These are phyloP conservation scores for Perizoma affinitatum DNA, from an alignment of 2,888 invertebrate species.

Conservation along the genomic window DNA sequence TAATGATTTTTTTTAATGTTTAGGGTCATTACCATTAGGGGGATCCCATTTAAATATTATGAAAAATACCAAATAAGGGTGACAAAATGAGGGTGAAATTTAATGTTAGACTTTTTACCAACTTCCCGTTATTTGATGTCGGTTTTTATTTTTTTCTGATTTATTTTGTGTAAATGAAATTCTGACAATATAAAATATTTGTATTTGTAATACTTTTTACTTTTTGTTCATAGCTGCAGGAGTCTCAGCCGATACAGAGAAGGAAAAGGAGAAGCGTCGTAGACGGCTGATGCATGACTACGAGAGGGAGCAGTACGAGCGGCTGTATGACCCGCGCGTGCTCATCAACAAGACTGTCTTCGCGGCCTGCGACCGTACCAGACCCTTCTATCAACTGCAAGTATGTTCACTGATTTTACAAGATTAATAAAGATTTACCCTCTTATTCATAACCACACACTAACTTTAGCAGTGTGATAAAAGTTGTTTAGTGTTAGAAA, in stretches of 20 bases:
- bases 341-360: slow-evolving; percentile 69
- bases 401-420: slow-evolving; percentile 30
- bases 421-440: no score
- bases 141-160: no score
- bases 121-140: neutral
- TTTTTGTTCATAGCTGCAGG: slow-evolving; percentile 42
- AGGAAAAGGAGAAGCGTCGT: slow-evolving; percentile 65
- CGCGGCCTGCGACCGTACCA: slow-evolving; percentile 72
- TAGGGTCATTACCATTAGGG: no score
- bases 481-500: no score
- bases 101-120: neutral
- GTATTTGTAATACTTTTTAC: neutral
- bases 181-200: neutral
- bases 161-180: no score
- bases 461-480: no score
- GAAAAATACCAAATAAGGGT: no score
- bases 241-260: slow-evolving; percentile 60
- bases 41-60: no score
- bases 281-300: slow-evolving; percentile 57
- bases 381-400: slow-evolving; percentile 66
- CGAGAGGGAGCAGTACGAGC: slow-evolving; percentile 69
- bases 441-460: no score
- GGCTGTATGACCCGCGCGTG: slow-evolving; percentile 64
- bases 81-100: no score
- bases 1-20: no score